A percentile compares a stretch with the other conserved stretches of the same genome.
Conservation (phyloP, 2,797 vertebrate genomes). For the Amblyraja radiata region DNA sequence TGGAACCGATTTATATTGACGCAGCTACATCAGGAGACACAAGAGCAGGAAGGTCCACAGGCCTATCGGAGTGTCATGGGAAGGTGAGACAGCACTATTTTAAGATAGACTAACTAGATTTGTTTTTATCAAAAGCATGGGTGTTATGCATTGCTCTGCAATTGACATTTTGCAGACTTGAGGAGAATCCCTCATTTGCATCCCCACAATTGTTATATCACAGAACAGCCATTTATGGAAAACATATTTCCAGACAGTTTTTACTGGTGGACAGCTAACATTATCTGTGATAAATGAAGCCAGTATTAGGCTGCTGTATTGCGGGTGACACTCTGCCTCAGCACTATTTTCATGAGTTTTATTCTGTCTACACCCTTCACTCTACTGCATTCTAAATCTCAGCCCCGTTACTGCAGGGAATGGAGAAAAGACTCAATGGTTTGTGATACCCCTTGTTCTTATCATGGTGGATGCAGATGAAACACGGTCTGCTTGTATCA, state of each 20-base stretch:
- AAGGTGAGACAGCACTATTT: conserved; percentile 59
- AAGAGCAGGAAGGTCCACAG: conserved; percentile 90
- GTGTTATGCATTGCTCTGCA: not conserved
- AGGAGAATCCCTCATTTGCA: not conserved
- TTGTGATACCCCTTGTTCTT: not conserved
- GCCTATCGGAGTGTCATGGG: conserved; percentile 80
- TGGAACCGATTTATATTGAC: conserved; percentile 98
- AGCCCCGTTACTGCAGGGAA: not conserved
- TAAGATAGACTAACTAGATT: not conserved
- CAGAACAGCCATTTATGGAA: not conserved
- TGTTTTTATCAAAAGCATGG: not conserved
- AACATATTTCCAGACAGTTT: not conserved
- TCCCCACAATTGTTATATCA: not conserved
- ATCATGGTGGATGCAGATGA: not conserved
- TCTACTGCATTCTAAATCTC: not conserved
- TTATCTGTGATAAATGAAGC: not conserved
- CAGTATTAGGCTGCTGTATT: not conserved
- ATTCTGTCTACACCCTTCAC: not conserved
- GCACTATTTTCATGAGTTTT: not conserved
- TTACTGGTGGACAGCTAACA: not conserved
- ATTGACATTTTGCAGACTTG: not conserved
- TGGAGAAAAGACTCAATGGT: not conserved
- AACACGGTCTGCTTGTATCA: not conserved
- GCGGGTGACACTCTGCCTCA: not conserved
- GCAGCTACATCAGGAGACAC: conserved; percentile 94